Evolutionary conservation across 2,113 vertebrate species (phyloP).

Genomic region (Cinclus mexicanus): DNA sequence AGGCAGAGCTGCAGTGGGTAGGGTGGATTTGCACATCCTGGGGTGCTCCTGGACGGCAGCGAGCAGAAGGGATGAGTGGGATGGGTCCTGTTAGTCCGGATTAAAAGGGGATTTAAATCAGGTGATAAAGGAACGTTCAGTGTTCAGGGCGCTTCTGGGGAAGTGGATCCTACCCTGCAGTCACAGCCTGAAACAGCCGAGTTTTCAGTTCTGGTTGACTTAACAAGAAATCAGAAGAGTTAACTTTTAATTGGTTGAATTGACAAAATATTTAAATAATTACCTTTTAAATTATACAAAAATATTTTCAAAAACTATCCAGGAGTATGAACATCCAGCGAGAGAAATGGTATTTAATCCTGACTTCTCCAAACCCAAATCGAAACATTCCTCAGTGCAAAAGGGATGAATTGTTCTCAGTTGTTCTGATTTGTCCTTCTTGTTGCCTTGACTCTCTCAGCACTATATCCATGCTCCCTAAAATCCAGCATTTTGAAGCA

Average conservation of each 20-base stretch:
- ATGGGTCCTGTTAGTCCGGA: rapidly evolving
- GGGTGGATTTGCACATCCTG: background rate
- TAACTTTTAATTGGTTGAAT: background rate
- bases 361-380: background rate
- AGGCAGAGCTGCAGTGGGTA: background rate
- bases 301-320: rapidly evolving
- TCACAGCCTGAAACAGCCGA: background rate
- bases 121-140: background rate
- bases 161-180: background rate
- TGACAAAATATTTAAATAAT: background rate
- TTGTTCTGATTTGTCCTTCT: background rate
- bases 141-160: background rate
- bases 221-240: background rate
- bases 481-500: background rate
- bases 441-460: background rate
- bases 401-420: rapidly evolving
- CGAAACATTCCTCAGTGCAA: rapidly evolving
- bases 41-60: background rate
- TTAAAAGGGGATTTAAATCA: background rate
- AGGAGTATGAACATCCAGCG: background rate
- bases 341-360: background rate
- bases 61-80: background rate
- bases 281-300: background rate
- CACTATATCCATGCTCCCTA: background rate
- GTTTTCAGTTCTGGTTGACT: background rate